phyloP scores from a whole-genome alignment of 1,140 invertebrate genomes.

The Neelides sp. region DNA sequence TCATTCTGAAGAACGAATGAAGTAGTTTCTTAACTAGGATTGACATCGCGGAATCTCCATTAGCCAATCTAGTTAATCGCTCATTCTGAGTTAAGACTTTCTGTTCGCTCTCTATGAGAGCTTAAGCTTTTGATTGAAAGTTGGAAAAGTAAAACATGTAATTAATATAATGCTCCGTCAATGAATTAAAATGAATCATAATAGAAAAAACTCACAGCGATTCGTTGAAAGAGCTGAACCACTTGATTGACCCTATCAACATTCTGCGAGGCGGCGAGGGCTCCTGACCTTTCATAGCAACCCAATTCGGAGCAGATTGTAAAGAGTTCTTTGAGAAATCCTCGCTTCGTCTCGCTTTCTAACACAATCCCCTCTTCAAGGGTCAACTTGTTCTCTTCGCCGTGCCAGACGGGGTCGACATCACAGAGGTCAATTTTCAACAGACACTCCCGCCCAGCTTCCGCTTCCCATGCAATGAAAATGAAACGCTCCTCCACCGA shows the following conservation, averaged over 20 bases:
- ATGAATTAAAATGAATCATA: no score
- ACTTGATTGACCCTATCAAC: slow-evolving; percentile 22
- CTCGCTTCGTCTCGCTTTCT: slow-evolving; percentile 20
- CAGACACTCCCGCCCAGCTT: slow-evolving; percentile 20
- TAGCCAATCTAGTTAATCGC: no score
- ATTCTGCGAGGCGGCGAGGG: slow-evolving; percentile 23
- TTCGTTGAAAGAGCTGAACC: slow-evolving; percentile 27
- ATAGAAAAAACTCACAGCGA: slow-evolving; percentile 23
- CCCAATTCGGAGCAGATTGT: slow-evolving; percentile 27
- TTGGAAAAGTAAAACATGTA: no score
- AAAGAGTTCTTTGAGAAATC: slow-evolving; percentile 24
- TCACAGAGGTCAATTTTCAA: slow-evolving; percentile 27
- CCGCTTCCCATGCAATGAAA: slow-evolving; percentile 22
- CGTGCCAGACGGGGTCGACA: slow-evolving; percentile 22
- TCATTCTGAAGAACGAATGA: no score
- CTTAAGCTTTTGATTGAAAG: no score
- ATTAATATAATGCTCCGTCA: no score
- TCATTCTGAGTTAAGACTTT: no score
- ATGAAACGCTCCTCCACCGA: slow-evolving; percentile 22
- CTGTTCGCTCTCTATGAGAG: no score
- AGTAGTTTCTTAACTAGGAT: no score
- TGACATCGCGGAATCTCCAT: no score
- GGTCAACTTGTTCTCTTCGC: slow-evolving; percentile 17
- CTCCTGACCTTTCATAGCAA: slow-evolving; percentile 22
- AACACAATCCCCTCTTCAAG: slow-evolving; percentile 15